Conservation (phyloP, 2,888 invertebrate genomes). For the Theretra japonica region DNA sequence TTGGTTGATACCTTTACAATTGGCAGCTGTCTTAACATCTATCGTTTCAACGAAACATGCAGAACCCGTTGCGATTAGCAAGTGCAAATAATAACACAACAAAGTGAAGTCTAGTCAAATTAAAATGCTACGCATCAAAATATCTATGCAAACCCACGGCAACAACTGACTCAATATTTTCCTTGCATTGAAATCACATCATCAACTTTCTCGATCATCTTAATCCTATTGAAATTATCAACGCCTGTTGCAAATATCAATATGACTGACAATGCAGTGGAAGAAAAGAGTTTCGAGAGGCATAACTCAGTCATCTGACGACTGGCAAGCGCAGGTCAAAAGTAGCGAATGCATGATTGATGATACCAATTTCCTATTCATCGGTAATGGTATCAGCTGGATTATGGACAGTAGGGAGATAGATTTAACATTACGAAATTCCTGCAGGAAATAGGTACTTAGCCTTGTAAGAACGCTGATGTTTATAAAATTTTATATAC, state of each 20-base stretch:
- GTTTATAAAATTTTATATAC: neutral
- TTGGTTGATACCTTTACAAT: too few species aligned
- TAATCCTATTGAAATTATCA: slow-evolving; percentile 11
- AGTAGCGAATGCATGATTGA: slow-evolving; percentile 68
- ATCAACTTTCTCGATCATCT: slow-evolving; percentile 14
- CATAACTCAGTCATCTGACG: slow-evolving; percentile 13
- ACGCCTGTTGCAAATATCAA: slow-evolving; percentile 13
- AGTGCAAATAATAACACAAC: too few species aligned
- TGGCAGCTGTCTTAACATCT: too few species aligned
- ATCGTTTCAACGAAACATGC: too few species aligned
- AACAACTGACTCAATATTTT: neutral
- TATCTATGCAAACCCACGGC: too few species aligned
- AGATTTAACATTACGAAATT: slow-evolving; percentile 32
- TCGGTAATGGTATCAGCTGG: slow-evolving; percentile 47
- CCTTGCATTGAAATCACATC: neutral
- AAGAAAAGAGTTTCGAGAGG: neutral
- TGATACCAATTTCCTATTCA: slow-evolving; percentile 72
- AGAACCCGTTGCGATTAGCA: too few species aligned
- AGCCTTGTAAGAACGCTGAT: neutral
- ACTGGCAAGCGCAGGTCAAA: slow-evolving; percentile 55
- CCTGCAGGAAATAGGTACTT: neutral
- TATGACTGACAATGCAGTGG: neutral
- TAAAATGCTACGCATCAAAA: too few species aligned
- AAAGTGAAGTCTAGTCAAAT: too few species aligned
- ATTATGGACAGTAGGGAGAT: slow-evolving; percentile 54